phyloP scores from a whole-genome alignment of 2,888 invertebrate species.

The Diarsia dahlii region DNA sequence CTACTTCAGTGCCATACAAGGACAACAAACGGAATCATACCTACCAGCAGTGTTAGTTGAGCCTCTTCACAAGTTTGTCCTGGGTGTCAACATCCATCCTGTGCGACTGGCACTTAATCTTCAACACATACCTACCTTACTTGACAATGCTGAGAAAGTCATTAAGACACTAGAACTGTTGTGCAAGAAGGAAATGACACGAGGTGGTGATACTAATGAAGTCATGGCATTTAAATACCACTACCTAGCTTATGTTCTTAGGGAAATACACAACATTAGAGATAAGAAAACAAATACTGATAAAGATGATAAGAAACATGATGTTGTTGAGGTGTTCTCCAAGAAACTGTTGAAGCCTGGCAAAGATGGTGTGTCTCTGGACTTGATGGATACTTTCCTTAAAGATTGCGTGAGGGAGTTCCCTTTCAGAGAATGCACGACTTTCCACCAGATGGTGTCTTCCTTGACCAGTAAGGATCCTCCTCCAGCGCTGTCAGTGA shows the following conservation, averaged over 20 bases:
- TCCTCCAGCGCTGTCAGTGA: conserved; percentile 93
- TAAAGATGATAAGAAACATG: conserved; percentile 91
- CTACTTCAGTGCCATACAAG: conserved; percentile 95
- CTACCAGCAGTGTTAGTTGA: conserved; percentile 93
- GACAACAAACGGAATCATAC: conserved; percentile 94
- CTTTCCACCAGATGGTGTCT: conserved; percentile 96
- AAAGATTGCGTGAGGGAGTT: conserved; percentile 97
- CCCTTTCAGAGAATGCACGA: conserved; percentile 96
- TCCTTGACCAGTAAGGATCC: conserved; percentile 94
- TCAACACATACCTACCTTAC: conserved; percentile 93
- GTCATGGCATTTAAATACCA: conserved; percentile 97
- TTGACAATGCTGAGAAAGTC: conserved; percentile 94
- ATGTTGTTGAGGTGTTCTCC: conserved; percentile 94
- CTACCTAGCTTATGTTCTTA: conserved; percentile 94
- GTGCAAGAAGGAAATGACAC: conserved; percentile 96
- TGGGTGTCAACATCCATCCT: conserved; percentile 96
- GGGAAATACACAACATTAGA: conserved; percentile 93
- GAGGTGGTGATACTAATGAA: conserved; percentile 96
- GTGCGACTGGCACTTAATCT: conserved; percentile 95
- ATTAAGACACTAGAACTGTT: conserved; percentile 95
- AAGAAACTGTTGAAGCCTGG: conserved; percentile 94
- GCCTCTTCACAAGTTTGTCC: conserved; percentile 95
- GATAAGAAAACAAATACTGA: conserved; percentile 91
- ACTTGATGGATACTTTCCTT: conserved; percentile 93
- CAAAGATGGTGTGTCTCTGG: conserved; percentile 92